Percentiles rank a stretch among this genome's conserved stretches.
These are phyloP conservation scores for Troilus luridus DNA, from an alignment of 2,888 invertebrate species.

Conservation along the genomic window DNA sequence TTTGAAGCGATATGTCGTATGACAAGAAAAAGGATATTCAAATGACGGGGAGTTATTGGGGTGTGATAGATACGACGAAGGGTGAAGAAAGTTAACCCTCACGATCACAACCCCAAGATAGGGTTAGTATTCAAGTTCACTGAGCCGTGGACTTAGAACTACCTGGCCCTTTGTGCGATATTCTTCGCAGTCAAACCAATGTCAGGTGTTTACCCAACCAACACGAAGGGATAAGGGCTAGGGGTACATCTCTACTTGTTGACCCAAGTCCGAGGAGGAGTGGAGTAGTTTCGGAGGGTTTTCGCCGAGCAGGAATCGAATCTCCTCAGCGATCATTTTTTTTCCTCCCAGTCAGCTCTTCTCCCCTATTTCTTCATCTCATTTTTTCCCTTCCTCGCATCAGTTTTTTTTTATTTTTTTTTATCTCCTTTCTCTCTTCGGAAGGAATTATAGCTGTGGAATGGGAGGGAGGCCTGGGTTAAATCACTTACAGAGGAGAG, in stretches of 20 bases:
- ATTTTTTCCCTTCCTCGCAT: conserved; percentile 52
- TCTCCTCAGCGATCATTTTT: not conserved
- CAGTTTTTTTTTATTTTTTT: conserved; percentile 34
- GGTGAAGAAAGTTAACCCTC: conserved; percentile 36
- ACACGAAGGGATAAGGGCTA: conserved; percentile 24
- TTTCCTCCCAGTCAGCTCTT: conserved; percentile 35
- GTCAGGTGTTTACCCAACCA: conserved; percentile 30
- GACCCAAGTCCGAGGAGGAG: conserved; percentile 3
- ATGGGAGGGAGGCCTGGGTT: conserved; percentile 36
- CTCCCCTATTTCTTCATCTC: conserved; percentile 55
- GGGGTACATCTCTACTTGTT: not conserved
- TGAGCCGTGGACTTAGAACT: not conserved
- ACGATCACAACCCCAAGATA: conserved; percentile 36
- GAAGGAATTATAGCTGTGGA: conserved; percentile 16
- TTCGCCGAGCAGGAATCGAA: not conserved
- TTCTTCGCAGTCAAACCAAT: not conserved
- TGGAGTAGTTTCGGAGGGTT: not conserved
- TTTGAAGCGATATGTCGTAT: not conserved
- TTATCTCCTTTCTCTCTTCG: not conserved
- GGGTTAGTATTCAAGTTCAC: not conserved
- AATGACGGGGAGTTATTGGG: not conserved
- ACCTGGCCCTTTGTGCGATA: conserved; percentile 24
- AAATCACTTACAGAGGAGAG: conserved; percentile 38
- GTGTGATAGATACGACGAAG: not conserved
- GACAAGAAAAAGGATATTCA: not conserved